Conservation (phyloP, 2,888 invertebrate genomes). For the Perdita meconis region DNA sequence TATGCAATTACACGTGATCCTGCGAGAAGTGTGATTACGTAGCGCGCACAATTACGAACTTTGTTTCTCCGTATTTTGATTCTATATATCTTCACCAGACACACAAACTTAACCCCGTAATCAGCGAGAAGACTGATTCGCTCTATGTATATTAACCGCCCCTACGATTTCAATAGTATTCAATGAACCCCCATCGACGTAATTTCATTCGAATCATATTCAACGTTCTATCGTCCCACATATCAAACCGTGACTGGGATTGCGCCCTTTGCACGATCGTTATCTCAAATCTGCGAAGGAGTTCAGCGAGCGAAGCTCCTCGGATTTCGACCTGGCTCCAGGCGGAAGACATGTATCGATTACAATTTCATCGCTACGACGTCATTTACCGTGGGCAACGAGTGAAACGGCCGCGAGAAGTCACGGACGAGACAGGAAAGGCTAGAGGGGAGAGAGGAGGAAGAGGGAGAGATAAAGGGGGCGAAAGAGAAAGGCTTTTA, state of each 20-base stretch:
- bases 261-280: neutral
- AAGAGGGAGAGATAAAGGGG: slow-evolving; percentile 1
- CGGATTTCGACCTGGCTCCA: neutral
- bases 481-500: slow-evolving; percentile 44
- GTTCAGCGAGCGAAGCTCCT: neutral
- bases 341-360: slow-evolving; percentile 41
- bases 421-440: neutral
- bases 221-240: neutral
- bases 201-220: neutral
- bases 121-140: too few species aligned
- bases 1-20: neutral
- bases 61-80: too few species aligned
- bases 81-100: too few species aligned
- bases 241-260: neutral
- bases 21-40: neutral
- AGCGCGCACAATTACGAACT: too few species aligned
- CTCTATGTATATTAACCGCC: neutral
- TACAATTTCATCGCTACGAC: slow-evolving; percentile 28
- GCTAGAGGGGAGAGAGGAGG: neutral
- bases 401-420: slow-evolving; percentile 11
- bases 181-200: neutral
- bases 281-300: neutral
- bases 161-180: neutral
- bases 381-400: slow-evolving; percentile 5
- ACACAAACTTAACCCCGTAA: too few species aligned